Evolutionary conservation across 2,797 vertebrate species (phyloP).

Genomic region (Taeniopygia guttata): DNA sequence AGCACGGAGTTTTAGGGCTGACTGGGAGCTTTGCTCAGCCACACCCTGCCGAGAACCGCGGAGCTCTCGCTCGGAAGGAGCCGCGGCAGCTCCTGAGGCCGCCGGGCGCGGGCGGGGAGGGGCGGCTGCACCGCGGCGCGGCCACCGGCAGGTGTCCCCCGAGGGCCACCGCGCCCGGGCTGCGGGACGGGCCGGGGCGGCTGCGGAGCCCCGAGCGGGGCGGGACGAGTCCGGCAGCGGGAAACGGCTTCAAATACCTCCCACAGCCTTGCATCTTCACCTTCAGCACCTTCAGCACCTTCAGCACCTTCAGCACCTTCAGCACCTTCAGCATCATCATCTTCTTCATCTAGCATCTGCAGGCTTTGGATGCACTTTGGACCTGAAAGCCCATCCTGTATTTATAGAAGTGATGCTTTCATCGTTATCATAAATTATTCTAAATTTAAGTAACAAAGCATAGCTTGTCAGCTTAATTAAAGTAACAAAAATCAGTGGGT

Average conservation of each 20-base stretch:
- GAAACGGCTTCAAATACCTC: not conserved
- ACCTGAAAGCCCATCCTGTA: not conserved
- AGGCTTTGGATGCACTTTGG: not conserved
- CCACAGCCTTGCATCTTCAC: not conserved
- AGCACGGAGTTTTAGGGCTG: not conserved
- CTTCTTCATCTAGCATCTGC: not conserved
- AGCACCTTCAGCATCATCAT: not conserved
- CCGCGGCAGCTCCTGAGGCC: not conserved
- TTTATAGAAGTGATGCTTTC: not conserved
- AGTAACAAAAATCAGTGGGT: not conserved
- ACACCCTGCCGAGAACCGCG: too few relatives aligned
- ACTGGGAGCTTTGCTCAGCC: not conserved
- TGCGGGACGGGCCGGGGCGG: not conserved
- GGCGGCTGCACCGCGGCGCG: not conserved
- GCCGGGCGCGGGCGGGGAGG: not conserved
- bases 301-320: not conserved
- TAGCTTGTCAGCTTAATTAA: not conserved
- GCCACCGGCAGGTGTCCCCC: not conserved
- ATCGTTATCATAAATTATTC: not conserved
- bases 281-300: too few relatives aligned
- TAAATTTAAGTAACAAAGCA: not conserved
- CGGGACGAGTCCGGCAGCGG: accelerated
- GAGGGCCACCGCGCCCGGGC: not conserved
- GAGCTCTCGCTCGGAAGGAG: not conserved
- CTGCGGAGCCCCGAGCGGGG: accelerated